phyloP scores from a whole-genome alignment of 2,888 invertebrate genomes.

The Brachyopa scutellaris region DNA sequence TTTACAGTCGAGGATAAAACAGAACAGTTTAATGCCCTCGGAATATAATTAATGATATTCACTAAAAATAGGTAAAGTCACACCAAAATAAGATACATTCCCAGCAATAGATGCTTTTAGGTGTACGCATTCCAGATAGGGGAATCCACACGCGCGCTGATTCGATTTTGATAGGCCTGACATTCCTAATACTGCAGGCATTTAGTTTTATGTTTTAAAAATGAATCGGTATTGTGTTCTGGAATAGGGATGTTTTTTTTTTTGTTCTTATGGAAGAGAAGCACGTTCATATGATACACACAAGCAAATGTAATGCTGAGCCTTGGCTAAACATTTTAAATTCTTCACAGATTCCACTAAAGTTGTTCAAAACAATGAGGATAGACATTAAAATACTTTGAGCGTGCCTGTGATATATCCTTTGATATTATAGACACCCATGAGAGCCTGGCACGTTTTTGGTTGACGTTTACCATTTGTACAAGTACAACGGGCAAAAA shows the following conservation, averaged over 20 bases:
- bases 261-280: not conserved
- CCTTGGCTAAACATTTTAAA: conserved; percentile 2
- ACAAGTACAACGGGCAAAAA: not conserved
- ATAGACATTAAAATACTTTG: conserved; percentile 29
- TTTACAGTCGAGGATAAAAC: not conserved
- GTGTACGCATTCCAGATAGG: not conserved
- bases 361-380: conserved; percentile 18
- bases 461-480: not conserved
- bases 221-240: too few relatives aligned
- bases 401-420: not conserved
- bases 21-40: conserved; percentile 13
- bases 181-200: conserved; percentile 9
- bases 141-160: not conserved
- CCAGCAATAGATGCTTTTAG: not conserved
- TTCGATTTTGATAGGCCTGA: conserved; percentile 31
- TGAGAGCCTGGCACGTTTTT: not conserved
- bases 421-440: not conserved
- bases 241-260: not conserved
- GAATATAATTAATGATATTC: conserved; percentile 15
- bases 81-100: not conserved
- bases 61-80: conserved; percentile 3
- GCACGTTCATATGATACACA: conserved; percentile 7
- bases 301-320: not conserved
- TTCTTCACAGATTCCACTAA: not conserved
- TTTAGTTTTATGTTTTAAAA: conserved; percentile 27